Evolutionary conservation across 2,888 invertebrate species (phyloP).

Genomic region (Cephus sareptanus): DNA sequence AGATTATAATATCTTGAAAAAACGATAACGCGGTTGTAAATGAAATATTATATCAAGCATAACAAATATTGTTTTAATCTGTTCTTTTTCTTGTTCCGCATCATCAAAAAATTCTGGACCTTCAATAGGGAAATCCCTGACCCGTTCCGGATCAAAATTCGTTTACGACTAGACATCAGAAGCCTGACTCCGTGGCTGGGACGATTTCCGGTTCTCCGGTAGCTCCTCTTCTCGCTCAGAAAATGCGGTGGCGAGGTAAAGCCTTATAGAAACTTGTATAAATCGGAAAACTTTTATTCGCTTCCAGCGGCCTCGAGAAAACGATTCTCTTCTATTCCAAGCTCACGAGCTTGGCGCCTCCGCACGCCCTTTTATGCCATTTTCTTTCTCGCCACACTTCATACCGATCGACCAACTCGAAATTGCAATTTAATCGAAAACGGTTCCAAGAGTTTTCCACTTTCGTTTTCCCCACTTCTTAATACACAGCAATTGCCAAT

Average conservation of each 20-base stretch:
- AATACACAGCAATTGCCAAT: background rate
- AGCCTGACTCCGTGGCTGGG: conserved; percentile 23
- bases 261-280: conserved; percentile 46
- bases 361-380: background rate
- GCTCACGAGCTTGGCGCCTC: background rate
- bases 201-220: background rate
- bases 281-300: conserved; percentile 53
- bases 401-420: background rate
- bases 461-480: background rate
- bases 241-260: conserved; percentile 24
- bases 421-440: conserved; percentile 1
- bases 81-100: background rate
- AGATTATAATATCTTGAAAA: too few relatives aligned
- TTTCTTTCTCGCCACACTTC: background rate
- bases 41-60: background rate
- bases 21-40: too few relatives aligned
- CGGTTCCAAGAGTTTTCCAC: background rate
- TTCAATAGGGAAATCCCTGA: background rate
- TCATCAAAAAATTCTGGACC: background rate
- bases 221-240: background rate
- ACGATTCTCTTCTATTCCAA: background rate
- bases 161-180: conserved; percentile 36
- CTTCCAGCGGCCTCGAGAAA: conserved; percentile 23
- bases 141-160: conserved; percentile 33
- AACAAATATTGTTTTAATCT: background rate